These are phyloP conservation scores for Illadopsis cleaveri DNA, from an alignment of 2,113 vertebrate species.

Conservation along the genomic window DNA sequence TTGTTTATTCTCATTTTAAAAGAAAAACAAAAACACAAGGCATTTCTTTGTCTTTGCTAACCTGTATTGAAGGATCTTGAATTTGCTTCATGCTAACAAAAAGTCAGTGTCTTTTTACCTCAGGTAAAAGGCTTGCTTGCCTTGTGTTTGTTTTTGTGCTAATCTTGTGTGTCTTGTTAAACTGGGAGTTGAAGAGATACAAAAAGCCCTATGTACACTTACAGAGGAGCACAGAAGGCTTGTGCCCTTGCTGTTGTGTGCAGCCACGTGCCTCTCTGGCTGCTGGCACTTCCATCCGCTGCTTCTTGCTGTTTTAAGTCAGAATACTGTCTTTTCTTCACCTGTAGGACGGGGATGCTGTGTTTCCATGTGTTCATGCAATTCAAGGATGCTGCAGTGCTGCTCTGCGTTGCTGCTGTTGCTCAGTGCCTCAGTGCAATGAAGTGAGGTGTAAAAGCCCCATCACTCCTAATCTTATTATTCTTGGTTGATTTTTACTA, in stretches of 20 bases:
- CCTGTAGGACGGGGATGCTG: fast-evolving
- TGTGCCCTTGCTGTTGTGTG: background rate
- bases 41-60: background rate
- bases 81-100: background rate
- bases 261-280: fast-evolving
- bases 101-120: background rate
- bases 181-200: background rate
- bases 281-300: background rate
- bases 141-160: background rate
- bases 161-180: background rate
- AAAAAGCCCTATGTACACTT: background rate
- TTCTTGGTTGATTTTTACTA: background rate
- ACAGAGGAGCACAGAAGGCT: background rate
- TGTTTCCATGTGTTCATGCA: background rate
- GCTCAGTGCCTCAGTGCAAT: background rate
- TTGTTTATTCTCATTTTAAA: background rate
- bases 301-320: background rate
- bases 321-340: background rate
- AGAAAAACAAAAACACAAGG: background rate
- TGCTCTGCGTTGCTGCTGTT: background rate
- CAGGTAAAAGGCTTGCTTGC: background rate
- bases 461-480: background rate
- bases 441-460: background rate
- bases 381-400: background rate
- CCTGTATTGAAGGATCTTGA: background rate